Evolutionary conservation across 2,797 vertebrate genomes (phyloP).

Genomic region (Schizopygopsis pylzovi): DNA sequence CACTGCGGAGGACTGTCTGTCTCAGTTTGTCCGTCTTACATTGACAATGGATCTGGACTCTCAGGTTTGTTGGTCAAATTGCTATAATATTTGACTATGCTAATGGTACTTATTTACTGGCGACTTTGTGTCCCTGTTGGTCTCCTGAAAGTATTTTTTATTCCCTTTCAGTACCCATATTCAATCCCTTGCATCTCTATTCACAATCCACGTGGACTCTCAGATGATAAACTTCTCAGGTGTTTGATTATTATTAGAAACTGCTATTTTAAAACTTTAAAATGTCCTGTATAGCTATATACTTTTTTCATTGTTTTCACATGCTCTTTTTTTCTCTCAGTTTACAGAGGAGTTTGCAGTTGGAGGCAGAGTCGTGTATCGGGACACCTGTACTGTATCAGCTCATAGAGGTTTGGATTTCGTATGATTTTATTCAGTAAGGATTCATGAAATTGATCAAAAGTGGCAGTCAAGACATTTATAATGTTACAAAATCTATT

Average conservation of each 20-base stretch:
- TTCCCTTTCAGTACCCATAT: constrained; percentile 83
- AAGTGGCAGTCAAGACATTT: not conserved
- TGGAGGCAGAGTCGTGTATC: constrained; percentile 81
- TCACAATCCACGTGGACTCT: constrained; percentile 89
- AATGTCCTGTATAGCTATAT: not conserved
- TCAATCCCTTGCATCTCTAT: constrained; percentile 86
- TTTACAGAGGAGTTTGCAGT: constrained; percentile 75
- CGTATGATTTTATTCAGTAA: not conserved
- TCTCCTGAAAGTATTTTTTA: not conserved
- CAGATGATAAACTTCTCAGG: constrained; percentile 93
- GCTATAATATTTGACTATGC: not conserved
- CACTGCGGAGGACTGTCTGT: constrained; percentile 89
- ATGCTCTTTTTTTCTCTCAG: constrained; percentile 63
- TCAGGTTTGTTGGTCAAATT: constrained; percentile 71
- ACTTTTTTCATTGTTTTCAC: not conserved
- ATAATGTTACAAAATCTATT: not conserved
- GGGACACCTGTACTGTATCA: constrained; percentile 92
- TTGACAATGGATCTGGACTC: constrained; percentile 85
- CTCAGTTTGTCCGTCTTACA: constrained; percentile 91
- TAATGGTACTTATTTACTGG: not conserved
- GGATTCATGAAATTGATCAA: too few relatives aligned
- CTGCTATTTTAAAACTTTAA: not conserved
- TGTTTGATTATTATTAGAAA: constrained; percentile 58
- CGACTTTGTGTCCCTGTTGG: not conserved
- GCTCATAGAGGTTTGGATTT: constrained; percentile 88